phyloP scores from a whole-genome alignment of 2,888 invertebrate species.

The Athalia circularis region DNA sequence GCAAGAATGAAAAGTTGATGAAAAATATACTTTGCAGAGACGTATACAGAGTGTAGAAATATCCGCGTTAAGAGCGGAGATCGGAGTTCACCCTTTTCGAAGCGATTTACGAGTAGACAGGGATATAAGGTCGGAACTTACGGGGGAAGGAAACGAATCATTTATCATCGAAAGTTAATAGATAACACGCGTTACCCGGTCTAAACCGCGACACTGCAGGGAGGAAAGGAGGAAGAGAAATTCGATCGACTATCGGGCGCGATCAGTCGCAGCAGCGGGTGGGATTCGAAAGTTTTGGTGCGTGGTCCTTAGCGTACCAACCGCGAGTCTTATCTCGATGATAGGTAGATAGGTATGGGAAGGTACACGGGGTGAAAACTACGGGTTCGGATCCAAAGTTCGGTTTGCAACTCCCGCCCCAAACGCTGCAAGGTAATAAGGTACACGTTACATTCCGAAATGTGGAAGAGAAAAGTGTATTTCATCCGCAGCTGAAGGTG shows the following conservation, averaged over 20 bases:
- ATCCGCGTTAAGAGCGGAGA: constrained; percentile 20
- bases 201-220: no score
- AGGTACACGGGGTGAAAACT: constrained; percentile 7
- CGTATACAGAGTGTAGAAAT: constrained; percentile 8
- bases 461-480: no score
- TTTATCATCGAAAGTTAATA: constrained; percentile 65
- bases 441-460: no score
- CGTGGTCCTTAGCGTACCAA: constrained; percentile 29
- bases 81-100: constrained; percentile 41
- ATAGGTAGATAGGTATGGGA: neutral
- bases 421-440: neutral
- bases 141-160: constrained; percentile 64
- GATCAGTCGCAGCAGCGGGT: constrained; percentile 44
- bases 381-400: constrained; percentile 39
- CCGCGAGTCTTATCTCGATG: constrained; percentile 35
- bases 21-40: constrained; percentile 24
- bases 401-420: constrained; percentile 11
- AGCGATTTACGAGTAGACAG: constrained; percentile 61
- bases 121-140: constrained; percentile 52
- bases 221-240: constrained; percentile 51
- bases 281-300: constrained; percentile 39
- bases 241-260: constrained; percentile 47
- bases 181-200: constrained; percentile 61
- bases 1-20: neutral
- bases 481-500: no score